Evolutionary conservation across 2,888 invertebrate species (phyloP).

Genomic region (Eupithecia inturbata): DNA sequence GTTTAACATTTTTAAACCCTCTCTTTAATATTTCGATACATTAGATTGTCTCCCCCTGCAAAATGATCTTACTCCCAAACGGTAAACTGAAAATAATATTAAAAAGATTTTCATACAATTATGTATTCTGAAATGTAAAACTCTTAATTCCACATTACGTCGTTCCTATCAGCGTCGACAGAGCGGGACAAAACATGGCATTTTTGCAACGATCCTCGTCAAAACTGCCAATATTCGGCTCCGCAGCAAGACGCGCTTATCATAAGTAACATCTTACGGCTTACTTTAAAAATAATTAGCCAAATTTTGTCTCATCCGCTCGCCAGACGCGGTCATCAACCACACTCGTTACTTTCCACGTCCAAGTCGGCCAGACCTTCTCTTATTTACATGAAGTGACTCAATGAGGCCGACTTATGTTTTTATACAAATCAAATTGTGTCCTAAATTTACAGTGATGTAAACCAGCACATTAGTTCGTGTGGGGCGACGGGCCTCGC

Average conservation of each 20-base stretch:
- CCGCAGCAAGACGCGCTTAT: conserved; percentile 37
- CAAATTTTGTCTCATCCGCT: conserved; percentile 46
- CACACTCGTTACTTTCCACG: conserved; percentile 39
- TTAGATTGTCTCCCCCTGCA: background rate
- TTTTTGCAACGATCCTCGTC: conserved; percentile 30
- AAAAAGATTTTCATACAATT: conserved; percentile 35
- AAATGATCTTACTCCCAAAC: conserved; percentile 36
- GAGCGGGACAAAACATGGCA: conserved; percentile 45
- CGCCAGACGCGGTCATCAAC: conserved; percentile 45
- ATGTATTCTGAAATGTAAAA: conserved; percentile 37
- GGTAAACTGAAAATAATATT: conserved; percentile 26
- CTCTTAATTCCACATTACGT: conserved; percentile 43
- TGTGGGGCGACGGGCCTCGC: background rate
- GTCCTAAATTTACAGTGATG: conserved; percentile 41
- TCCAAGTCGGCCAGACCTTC: conserved; percentile 50
- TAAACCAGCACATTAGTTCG: conserved; percentile 14
- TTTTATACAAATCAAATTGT: conserved; percentile 25
- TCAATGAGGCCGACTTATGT: conserved; percentile 43
- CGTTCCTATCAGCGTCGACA: conserved; percentile 41
- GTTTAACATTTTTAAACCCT: background rate
- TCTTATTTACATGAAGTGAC: conserved; percentile 58
- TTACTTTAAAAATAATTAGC: conserved; percentile 46
- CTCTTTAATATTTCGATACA: background rate
- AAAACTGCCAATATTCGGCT: conserved; percentile 39
- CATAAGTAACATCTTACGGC: conserved; percentile 38